These are phyloP conservation scores for Calyptommatus sinebrachiatus DNA, from an alignment of 2,113 vertebrate genomes.

Conservation along the genomic window DNA sequence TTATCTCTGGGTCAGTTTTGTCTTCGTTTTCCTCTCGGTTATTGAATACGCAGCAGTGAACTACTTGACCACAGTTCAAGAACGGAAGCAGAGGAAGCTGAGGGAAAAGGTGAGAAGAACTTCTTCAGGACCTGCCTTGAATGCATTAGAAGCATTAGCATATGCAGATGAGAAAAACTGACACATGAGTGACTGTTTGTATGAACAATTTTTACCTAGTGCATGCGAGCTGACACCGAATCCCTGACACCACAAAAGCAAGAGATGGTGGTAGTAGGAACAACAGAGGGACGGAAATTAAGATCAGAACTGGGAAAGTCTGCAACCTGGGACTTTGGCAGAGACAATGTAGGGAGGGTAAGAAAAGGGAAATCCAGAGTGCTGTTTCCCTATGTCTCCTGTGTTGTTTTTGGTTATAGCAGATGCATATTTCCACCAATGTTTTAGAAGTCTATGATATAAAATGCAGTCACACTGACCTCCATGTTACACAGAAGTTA, in stretches of 20 bases:
- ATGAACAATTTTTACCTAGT: slow-evolving; percentile 27
- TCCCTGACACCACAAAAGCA: slow-evolving; percentile 21
- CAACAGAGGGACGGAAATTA: neutral
- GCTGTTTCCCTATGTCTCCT: neutral
- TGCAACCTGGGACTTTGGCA: neutral
- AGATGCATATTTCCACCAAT: neutral
- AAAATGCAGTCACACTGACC: neutral
- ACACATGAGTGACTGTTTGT: neutral
- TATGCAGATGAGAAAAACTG: slow-evolving; percentile 27
- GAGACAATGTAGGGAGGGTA: slow-evolving; percentile 8
- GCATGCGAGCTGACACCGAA: neutral
- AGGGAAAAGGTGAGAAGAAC: slow-evolving; percentile 68
- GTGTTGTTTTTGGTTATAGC: neutral
- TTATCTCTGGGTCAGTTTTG: slow-evolving; percentile 98
- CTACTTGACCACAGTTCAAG: slow-evolving; percentile 87
- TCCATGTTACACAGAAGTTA: neutral
- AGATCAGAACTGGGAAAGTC: slow-evolving; percentile 13
- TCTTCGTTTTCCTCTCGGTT: slow-evolving; percentile 97
- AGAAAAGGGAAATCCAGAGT: neutral
- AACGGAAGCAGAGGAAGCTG: slow-evolving; percentile 79
- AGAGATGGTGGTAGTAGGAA: slow-evolving; percentile 6
- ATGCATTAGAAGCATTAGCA: neutral
- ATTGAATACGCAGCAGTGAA: slow-evolving; percentile 92
- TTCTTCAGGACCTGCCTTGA: neutral
- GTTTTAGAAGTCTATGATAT: neutral